phyloP scores from a whole-genome alignment of 64 coral and sea anemone species.

The Trachythela sp. region DNA sequence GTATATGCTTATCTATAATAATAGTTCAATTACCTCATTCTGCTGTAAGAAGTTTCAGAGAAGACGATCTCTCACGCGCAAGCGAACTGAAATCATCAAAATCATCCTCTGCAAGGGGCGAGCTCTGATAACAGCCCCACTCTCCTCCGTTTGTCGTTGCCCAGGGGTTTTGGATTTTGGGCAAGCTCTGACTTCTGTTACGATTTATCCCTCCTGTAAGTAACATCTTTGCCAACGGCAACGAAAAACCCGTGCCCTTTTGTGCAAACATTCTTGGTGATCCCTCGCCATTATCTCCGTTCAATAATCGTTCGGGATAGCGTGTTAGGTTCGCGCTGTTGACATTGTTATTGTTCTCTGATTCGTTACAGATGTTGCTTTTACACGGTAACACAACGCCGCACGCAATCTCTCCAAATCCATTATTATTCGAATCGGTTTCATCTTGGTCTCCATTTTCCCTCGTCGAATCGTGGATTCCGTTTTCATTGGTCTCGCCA shows the following conservation, averaged over 20 bases:
- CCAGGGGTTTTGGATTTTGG: not conserved
- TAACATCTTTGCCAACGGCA: not conserved
- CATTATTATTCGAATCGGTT: not conserved
- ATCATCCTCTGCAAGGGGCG: not conserved
- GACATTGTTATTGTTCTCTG: constrained; percentile 7
- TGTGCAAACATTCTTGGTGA: not conserved
- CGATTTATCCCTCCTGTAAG: not conserved
- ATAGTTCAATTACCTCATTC: not conserved
- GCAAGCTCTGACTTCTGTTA: not conserved
- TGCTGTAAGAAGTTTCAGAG: not conserved
- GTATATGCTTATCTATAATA: too few relatives aligned
- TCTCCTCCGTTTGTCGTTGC: not conserved
- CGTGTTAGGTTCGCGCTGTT: not conserved
- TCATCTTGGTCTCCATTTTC: not conserved
- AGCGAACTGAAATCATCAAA: not conserved
- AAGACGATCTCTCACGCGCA: not conserved
- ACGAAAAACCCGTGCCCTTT: not conserved
- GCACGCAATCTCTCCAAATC: constrained; percentile 8
- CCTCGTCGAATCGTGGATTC: not conserved
- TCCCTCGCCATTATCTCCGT: not conserved
- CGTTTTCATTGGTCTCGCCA: not conserved
- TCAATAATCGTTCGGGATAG: not conserved
- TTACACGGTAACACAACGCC: not conserved
- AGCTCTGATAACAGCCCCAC: not conserved
- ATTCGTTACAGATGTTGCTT: not conserved